Evolutionary conservation across 2,113 vertebrate genomes (phyloP).

Genomic region (Chaenocephalus aceratus): DNA sequence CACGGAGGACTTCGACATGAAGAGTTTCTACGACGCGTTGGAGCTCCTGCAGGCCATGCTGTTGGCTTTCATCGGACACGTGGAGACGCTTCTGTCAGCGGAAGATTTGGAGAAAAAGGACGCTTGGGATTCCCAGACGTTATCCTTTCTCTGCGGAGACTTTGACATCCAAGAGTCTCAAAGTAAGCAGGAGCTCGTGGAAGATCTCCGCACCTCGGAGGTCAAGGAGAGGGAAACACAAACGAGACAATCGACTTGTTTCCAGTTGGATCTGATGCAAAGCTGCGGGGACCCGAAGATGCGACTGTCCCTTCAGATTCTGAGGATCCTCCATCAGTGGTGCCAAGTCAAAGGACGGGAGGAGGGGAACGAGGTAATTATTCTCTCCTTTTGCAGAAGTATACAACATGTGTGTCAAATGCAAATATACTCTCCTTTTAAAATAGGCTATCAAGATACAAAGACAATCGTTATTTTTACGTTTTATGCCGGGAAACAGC

Average conservation of each 20-base stretch:
- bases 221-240: slow-evolving; percentile 73
- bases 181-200: slow-evolving; percentile 31
- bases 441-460: too few relatives aligned
- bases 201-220: slow-evolving; percentile 75
- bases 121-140: slow-evolving; percentile 58
- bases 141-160: slow-evolving; percentile 73
- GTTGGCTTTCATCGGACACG: slow-evolving; percentile 86
- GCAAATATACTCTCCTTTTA: too few relatives aligned
- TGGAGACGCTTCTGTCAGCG: slow-evolving; percentile 87
- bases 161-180: not conserved
- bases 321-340: slow-evolving; percentile 93
- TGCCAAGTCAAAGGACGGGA: slow-evolving; percentile 84
- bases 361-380: slow-evolving; percentile 63
- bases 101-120: slow-evolving; percentile 80
- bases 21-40: slow-evolving; percentile 88
- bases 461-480: too few relatives aligned
- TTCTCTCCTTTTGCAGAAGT: too few relatives aligned
- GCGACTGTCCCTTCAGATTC: slow-evolving; percentile 90
- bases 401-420: too few relatives aligned
- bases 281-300: slow-evolving; percentile 76
- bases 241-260: not conserved
- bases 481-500: too few relatives aligned
- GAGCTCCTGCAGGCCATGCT: slow-evolving; percentile 91
- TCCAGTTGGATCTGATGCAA: slow-evolving; percentile 26
- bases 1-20: slow-evolving; percentile 69